Evolutionary conservation across 2,888 invertebrate genomes (phyloP), one percentile per base, ranked within the genome.

Genomic region (Carcina quercana): DNA sequence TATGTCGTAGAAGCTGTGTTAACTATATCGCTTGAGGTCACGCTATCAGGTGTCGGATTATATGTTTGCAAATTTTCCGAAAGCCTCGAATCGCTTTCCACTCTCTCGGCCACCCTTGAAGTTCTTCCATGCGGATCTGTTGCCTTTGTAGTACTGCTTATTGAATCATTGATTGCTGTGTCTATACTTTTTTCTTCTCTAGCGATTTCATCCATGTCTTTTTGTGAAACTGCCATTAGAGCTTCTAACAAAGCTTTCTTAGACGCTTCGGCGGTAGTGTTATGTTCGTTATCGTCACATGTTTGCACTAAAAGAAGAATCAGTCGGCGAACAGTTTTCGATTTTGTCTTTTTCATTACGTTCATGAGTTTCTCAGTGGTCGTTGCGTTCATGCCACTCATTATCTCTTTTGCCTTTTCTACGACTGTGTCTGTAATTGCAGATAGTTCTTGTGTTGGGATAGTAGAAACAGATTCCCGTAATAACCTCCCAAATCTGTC

Each of bases 261-360:
- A 3, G 91, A 90, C 34, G 89, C 87, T 48, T 91, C 91, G 41
- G 89, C 86, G 0, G 91, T 91, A 32, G 88, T 88, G 49, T 90
- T 91, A 51, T 88, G 89, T 50, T 89, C 88, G n/a, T n/a, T n/a
- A 30, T 89, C 89, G 47, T 89, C 91, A 56, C 93, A 93, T 35
- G 92, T 92, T 51, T 91, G 93, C 12, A 94, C 92, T 37, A 94
- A 71, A 14, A 94, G 66, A 15, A 94, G 71, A 35, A 94, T 89
- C 15, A 94, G 73, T 42, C 92, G 85, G 29, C 90, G 85, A 0
- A 93, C 92, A 0, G 91, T 89, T 34, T 91, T 91, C 45, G 93
- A 92, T 45, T 87, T 88, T 0, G 93, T 93, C 59, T 92, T 91
- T 54, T 91, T 90, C 93, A 94, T 94, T 21, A 93, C 91, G 38